Evolutionary conservation across 2,888 invertebrate species (phyloP).

Genomic region (Oligia fasciuncula): DNA sequence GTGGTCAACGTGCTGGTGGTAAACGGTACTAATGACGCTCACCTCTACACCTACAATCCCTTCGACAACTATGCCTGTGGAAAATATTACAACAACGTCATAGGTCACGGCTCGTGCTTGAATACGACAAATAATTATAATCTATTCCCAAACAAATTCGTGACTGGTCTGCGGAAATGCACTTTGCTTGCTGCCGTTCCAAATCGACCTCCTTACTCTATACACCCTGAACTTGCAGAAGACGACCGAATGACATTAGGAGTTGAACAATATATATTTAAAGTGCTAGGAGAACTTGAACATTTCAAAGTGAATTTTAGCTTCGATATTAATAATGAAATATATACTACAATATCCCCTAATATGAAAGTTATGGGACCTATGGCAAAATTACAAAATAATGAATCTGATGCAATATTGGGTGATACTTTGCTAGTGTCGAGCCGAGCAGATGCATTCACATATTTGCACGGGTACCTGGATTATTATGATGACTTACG

Average conservation of each 20-base stretch:
- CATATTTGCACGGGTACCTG: slow-evolving; percentile 51
- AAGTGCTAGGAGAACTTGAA: slow-evolving; percentile 51
- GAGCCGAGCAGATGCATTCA: slow-evolving; percentile 38
- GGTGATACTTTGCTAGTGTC: slow-evolving; percentile 37
- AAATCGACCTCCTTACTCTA: slow-evolving; percentile 50
- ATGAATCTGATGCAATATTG: slow-evolving; percentile 50
- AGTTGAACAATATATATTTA: slow-evolving; percentile 54
- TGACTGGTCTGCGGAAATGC: slow-evolving; percentile 57
- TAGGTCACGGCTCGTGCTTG: too few relatives aligned
- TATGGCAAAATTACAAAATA: slow-evolving; percentile 40
- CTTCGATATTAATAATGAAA: slow-evolving; percentile 9
- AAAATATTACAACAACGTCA: too few relatives aligned
- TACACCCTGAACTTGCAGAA: slow-evolving; percentile 41
- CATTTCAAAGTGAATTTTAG: slow-evolving; percentile 49
- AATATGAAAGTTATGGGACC: slow-evolving; percentile 38
- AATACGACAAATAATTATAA: too few relatives aligned
- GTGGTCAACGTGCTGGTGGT: slow-evolving; percentile 72
- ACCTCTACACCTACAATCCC: slow-evolving; percentile 77
- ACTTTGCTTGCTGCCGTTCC: slow-evolving; percentile 68
- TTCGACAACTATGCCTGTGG: too few relatives aligned
- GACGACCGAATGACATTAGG: slow-evolving; percentile 32
- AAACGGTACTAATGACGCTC: slow-evolving; percentile 66
- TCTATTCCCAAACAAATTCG: too few relatives aligned
- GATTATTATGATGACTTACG: slow-evolving; percentile 53
- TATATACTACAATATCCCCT: slow-evolving; percentile 17